phyloP scores from a whole-genome alignment of 2,888 invertebrate species.

The Hartigia nigra region DNA sequence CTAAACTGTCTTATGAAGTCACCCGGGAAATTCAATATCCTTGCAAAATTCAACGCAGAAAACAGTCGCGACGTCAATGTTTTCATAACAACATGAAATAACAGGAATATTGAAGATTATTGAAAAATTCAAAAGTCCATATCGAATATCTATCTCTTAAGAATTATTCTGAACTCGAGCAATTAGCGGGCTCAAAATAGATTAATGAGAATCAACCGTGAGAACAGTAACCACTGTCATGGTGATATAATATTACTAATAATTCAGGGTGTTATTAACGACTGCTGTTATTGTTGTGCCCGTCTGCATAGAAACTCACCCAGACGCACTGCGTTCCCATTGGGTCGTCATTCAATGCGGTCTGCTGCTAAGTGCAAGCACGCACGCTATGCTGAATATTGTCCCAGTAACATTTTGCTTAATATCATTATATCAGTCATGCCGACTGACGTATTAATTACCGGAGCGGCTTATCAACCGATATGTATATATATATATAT shows the following conservation, averaged over 20 bases:
- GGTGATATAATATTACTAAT: conserved; percentile 3
- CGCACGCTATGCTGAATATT: conserved; percentile 4
- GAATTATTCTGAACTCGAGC: background rate
- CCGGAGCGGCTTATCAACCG: background rate
- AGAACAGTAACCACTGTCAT: too few species aligned
- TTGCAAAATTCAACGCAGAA: too few species aligned
- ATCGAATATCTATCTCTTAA: background rate
- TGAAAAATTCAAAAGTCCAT: too few species aligned
- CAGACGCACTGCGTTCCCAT: background rate
- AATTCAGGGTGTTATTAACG: background rate
- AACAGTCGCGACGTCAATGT: too few species aligned
- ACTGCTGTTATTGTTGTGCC: too few species aligned
- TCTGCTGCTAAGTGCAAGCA: conserved; percentile 1
- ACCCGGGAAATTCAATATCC: too few species aligned
- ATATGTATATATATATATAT: background rate
- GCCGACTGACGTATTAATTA: background rate
- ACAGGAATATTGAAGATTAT: too few species aligned
- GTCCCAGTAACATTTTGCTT: background rate
- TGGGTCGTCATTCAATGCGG: background rate
- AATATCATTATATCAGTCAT: background rate
- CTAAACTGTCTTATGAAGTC: background rate
- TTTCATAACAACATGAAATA: too few species aligned
- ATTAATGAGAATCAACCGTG: too few species aligned
- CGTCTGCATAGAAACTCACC: background rate
- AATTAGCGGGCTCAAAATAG: too few species aligned